Evolutionary conservation across 1,140 invertebrate species (phyloP).

Genomic region (Sminthurides bifidus): DNA sequence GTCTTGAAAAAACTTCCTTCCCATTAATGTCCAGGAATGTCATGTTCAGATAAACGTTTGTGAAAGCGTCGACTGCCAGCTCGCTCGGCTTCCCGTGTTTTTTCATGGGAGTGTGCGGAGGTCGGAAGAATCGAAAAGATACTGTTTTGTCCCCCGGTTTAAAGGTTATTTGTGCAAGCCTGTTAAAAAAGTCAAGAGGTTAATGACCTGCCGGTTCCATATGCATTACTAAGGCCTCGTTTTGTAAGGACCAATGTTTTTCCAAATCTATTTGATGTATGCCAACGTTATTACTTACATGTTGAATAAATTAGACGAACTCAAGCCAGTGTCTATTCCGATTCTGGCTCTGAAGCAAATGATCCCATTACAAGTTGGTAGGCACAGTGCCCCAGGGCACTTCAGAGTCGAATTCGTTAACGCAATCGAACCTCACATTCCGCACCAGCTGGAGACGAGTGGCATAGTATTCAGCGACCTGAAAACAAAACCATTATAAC

Average conservation of each 20-base stretch:
- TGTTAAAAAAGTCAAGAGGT: too few relatives aligned
- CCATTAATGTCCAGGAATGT: background rate
- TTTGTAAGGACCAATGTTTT: too few relatives aligned
- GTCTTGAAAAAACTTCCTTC: background rate
- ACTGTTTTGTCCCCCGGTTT: background rate
- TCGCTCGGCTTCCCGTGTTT: background rate
- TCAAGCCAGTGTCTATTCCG: background rate
- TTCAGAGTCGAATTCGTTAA: slow-evolving; percentile 2
- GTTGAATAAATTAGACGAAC: background rate
- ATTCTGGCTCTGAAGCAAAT: background rate
- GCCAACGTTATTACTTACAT: slow-evolving; percentile 4
- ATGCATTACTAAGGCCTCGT: too few relatives aligned
- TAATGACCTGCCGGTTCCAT: too few relatives aligned
- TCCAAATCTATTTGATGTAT: background rate
- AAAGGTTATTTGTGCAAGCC: background rate
- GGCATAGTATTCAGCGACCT: background rate
- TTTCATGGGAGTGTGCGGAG: background rate
- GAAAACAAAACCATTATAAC: too few relatives aligned
- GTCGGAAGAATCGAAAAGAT: background rate
- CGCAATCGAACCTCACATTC: background rate
- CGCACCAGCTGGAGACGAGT: background rate
- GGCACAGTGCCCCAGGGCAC: background rate
- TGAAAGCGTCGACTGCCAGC: background rate
- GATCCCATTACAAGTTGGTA: background rate
- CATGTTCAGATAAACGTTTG: background rate